Percentiles rank a stretch among this genome's conserved stretches.
phyloP scores from a whole-genome alignment of 2,797 vertebrate genomes.

The Tachyglossus aculeatus region DNA sequence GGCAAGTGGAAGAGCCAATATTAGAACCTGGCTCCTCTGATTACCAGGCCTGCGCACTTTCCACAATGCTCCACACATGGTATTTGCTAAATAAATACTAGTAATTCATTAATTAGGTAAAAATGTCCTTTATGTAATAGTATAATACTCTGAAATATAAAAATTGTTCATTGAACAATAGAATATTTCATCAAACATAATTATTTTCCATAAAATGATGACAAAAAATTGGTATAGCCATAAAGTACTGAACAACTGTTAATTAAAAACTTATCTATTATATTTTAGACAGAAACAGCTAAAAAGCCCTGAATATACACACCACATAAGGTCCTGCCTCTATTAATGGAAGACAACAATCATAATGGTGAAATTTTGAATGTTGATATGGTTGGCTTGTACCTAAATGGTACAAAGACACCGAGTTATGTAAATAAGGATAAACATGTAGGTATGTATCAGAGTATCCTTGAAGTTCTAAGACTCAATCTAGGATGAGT shows the following conservation, averaged over 20 bases:
- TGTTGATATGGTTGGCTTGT: neutral
- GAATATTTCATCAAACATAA: too few species aligned
- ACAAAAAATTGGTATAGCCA: neutral
- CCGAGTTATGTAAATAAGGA: neutral
- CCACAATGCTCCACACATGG: too few species aligned
- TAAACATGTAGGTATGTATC: neutral
- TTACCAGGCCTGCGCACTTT: too few species aligned
- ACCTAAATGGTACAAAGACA: neutral
- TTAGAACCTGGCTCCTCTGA: too few species aligned
- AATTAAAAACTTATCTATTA: neutral
- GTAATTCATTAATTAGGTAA: too few species aligned
- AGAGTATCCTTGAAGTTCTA: too few species aligned
- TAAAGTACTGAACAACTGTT: neutral
- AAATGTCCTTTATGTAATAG: too few species aligned
- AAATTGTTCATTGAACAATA: too few species aligned
- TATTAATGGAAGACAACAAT: neutral
- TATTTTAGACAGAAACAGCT: neutral
- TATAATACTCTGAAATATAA: too few species aligned
- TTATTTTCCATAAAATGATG: neutral
- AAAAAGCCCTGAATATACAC: too few species aligned
- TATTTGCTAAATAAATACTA: too few species aligned
- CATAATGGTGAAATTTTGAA: neutral
- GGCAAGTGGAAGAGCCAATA: too few species aligned
- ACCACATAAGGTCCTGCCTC: neutral
- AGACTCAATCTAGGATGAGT: neutral